phyloP scores from a whole-genome alignment of 2,888 invertebrate species.

The Dioctria rufipes region DNA sequence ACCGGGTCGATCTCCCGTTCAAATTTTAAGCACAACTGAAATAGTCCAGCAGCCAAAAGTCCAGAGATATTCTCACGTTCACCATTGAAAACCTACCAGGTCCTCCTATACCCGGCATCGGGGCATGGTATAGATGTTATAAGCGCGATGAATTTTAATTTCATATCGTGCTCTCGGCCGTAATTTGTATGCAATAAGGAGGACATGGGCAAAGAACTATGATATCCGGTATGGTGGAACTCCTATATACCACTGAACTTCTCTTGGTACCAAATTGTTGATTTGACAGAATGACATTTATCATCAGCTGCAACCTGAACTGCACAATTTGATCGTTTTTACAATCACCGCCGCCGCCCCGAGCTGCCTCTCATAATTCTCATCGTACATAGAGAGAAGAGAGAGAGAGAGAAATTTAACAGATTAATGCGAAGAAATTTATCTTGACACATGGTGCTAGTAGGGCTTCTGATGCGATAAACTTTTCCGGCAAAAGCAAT shows the following conservation, averaged over 20 bases:
- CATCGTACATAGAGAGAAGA: not conserved
- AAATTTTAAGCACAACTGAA: not conserved
- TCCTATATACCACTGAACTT: not conserved
- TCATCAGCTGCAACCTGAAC: conserved; percentile 5
- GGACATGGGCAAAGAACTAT: conserved; percentile 3
- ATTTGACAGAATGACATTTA: conserved; percentile 31
- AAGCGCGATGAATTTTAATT: conserved; percentile 44
- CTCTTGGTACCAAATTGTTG: conserved; percentile 20
- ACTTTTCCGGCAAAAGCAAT: conserved; percentile 50
- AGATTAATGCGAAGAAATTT: conserved; percentile 44
- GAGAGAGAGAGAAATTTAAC: conserved; percentile 14
- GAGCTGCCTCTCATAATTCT: not conserved
- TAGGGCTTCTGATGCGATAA: conserved; percentile 35
- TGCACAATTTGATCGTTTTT: conserved; percentile 6
- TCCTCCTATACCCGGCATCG: not conserved
- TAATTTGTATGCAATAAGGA: conserved; percentile 48
- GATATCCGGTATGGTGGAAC: conserved; percentile 8
- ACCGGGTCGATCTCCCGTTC: too few relatives aligned
- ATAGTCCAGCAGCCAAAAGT: not conserved
- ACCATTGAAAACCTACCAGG: not conserved
- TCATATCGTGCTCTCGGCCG: conserved; percentile 28
- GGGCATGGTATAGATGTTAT: conserved; percentile 4
- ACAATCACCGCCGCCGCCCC: not conserved
- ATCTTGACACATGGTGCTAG: conserved; percentile 38
- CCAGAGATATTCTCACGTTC: not conserved